A percentile compares a stretch with the other conserved stretches of the same genome.
These are phyloP conservation scores for Scortum barcoo DNA, from an alignment of 2,113 vertebrate species.

Conservation along the genomic window DNA sequence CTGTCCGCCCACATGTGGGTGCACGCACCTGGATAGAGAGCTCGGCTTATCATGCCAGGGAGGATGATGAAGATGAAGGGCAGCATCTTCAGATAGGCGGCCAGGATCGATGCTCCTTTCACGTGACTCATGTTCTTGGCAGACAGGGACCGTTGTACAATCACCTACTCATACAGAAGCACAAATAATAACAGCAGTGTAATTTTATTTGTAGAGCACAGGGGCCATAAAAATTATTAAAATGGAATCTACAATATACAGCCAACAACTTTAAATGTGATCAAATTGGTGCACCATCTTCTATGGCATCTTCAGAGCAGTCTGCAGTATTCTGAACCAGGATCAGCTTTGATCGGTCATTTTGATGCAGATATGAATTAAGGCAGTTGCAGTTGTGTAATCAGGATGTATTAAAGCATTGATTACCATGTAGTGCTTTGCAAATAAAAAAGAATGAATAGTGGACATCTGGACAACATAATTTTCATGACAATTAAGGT, in stretches of 20 bases:
- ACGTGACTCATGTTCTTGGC: slow-evolving; percentile 92
- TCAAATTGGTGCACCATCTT: not conserved
- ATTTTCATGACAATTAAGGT: not conserved
- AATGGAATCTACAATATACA: too few species aligned
- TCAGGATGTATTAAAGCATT: not conserved
- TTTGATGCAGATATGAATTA: not conserved
- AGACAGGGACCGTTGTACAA: slow-evolving; percentile 91
- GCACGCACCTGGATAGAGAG: slow-evolving; percentile 91
- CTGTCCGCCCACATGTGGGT: slow-evolving; percentile 16
- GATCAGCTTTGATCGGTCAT: not conserved
- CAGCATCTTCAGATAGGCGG: slow-evolving; percentile 93
- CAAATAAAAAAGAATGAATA: not conserved
- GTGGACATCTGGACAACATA: not conserved
- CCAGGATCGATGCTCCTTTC: slow-evolving; percentile 92
- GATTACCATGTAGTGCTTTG: not conserved
- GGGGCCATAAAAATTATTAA: not conserved
- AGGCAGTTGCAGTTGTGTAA: not conserved
- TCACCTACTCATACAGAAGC: slow-evolving; percentile 84
- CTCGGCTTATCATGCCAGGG: slow-evolving; percentile 95
- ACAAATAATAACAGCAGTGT: not conserved
- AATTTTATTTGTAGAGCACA: not conserved
- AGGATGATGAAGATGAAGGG: slow-evolving; percentile 92
- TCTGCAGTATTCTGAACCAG: not conserved
- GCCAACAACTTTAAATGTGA: not conserved
- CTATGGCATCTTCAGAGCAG: not conserved